Evolutionary conservation across 2,888 invertebrate genomes (phyloP).

Genomic region (Crocallis elinguaria): DNA sequence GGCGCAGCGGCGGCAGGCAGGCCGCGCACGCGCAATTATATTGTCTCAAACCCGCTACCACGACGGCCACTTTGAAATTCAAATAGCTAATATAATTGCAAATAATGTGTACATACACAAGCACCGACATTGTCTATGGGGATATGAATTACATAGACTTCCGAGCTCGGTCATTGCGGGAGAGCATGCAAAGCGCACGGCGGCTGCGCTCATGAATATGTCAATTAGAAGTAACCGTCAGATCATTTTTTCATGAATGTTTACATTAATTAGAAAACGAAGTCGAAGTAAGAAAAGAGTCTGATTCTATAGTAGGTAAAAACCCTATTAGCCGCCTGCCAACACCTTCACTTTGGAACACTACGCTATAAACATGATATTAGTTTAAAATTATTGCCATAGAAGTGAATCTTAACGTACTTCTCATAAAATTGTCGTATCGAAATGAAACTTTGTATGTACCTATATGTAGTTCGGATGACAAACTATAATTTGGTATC

Average conservation of each 20-base stretch:
- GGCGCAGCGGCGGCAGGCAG: constrained; percentile 40
- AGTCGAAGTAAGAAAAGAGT: too few species aligned
- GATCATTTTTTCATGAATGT: constrained; percentile 8
- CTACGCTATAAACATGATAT: too few species aligned
- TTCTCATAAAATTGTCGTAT: too few species aligned
- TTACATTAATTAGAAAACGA: constrained; percentile 11
- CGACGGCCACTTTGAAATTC: constrained; percentile 63
- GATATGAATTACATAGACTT: constrained; percentile 44
- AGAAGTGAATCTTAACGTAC: too few species aligned
- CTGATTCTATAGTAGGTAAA: too few species aligned
- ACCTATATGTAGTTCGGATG: too few species aligned
- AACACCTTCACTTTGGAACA: too few species aligned
- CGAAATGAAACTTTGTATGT: too few species aligned
- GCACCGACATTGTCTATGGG: constrained; percentile 42
- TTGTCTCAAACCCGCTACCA: constrained; percentile 58
- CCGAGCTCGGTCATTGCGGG: constrained; percentile 34
- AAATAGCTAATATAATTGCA: constrained; percentile 62
- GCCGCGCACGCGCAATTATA: constrained; percentile 62
- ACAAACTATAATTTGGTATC: too few species aligned
- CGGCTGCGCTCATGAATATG: constrained; percentile 21
- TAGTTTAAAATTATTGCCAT: too few species aligned
- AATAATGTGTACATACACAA: constrained; percentile 48
- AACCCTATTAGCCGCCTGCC: too few species aligned
- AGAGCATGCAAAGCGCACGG: constrained; percentile 26
- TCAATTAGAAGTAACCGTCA: constrained; percentile 8